These are phyloP conservation scores for Ceratosolen solmsi DNA, from an alignment of 1,140 invertebrate genomes.

Conservation along the genomic window DNA sequence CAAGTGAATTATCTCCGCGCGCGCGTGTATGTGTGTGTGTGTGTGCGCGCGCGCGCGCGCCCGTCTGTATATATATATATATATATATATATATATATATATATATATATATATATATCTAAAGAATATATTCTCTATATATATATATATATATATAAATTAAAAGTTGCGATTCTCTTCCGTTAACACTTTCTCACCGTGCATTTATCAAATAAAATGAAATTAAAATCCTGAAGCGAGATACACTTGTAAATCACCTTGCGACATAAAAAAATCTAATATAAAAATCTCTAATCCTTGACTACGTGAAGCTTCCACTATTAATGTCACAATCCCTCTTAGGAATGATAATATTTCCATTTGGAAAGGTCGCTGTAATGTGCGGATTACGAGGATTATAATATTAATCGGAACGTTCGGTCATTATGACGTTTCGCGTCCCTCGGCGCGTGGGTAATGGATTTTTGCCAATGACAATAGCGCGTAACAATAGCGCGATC, in stretches of 20 bases:
- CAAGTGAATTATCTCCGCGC: too few species aligned
- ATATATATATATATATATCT: too few species aligned
- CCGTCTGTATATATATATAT: too few species aligned
- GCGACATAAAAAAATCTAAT: not conserved
- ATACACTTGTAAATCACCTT: not conserved
- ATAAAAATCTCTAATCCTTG: not conserved
- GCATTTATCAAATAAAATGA: not conserved
- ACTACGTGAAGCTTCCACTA: not conserved
- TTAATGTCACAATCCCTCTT: too few species aligned
- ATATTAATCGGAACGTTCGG: not conserved
- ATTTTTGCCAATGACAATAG: not conserved
- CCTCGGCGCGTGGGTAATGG: not conserved
- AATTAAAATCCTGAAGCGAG: not conserved
- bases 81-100: too few species aligned
- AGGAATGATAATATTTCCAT: too few species aligned
- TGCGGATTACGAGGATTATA: not conserved
- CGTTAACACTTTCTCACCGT: not conserved
- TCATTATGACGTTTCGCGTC: not conserved
- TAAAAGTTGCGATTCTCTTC: not conserved
- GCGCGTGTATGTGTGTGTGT: too few species aligned
- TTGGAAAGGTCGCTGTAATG: not conserved
- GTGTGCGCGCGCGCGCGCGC: too few species aligned
- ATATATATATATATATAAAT: too few species aligned
- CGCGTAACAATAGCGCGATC: slow-evolving; percentile 21
- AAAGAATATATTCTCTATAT: too few species aligned